phyloP scores from a whole-genome alignment of 2,113 vertebrate species.

The Hemichromis elongatus region DNA sequence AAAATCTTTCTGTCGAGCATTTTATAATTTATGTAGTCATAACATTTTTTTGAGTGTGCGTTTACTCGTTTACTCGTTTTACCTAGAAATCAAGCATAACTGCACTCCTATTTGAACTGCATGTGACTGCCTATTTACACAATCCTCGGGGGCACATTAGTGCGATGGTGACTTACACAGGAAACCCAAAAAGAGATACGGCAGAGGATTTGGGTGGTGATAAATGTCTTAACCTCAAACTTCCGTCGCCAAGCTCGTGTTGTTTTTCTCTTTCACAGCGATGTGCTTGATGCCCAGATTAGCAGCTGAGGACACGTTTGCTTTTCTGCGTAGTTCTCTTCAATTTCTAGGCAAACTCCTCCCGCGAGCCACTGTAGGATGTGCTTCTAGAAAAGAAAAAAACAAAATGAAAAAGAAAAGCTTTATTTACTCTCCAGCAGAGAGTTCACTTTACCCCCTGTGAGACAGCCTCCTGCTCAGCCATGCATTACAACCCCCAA shows the following conservation, averaged over 20 bases:
- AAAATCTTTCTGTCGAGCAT: not conserved
- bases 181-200: slow-evolving; percentile 43
- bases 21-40: not conserved
- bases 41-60: not conserved
- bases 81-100: not conserved
- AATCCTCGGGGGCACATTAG: slow-evolving; percentile 16
- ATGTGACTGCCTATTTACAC: not conserved
- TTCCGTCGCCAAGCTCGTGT: slow-evolving; percentile 30
- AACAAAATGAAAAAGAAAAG: fast-evolving
- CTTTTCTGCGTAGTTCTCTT: not conserved
- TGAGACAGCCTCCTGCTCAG: slow-evolving; percentile 24
- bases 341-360: not conserved
- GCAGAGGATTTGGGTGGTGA: slow-evolving; percentile 21
- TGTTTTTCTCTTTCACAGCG: slow-evolving; percentile 22
- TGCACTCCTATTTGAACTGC: not conserved
- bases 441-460: slow-evolving; percentile 32
- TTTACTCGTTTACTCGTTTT: not conserved
- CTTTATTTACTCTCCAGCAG: slow-evolving; percentile 36
- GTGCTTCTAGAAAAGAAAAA: not conserved
- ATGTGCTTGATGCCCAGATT: not conserved
- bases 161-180: slow-evolving; percentile 41
- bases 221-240: slow-evolving; percentile 52
- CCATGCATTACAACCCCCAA: slow-evolving; percentile 20
- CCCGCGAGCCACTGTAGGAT: not conserved
- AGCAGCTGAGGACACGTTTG: not conserved